Evolutionary conservation across 2,888 invertebrate genomes (phyloP), one percentile per base, ranked within the genome.

Genomic region (Andrena camellia): DNA sequence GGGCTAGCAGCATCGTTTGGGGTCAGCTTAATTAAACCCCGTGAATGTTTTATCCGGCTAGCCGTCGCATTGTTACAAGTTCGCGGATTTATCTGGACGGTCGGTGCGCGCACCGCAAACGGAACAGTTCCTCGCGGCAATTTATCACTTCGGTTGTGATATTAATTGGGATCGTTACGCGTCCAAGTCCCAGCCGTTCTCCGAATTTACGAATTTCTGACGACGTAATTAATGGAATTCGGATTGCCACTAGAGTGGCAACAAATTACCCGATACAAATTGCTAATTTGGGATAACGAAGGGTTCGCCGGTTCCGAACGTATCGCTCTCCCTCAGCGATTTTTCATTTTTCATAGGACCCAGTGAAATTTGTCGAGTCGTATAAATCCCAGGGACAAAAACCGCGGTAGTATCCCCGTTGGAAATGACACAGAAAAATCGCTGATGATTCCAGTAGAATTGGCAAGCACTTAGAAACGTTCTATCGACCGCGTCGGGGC

Each of bases 21-120:
- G 77, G 82, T 84, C 69, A 68, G 78, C 64, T 83, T 88, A 86
- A 88, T 87, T 88, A 88, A 86, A 78, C 67, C 68, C 8, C 48
- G 50, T 35, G 62, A 78, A 87, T 77, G 77, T 76, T 74, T 86
- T 64, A 26, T 31, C 17, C 60, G 62, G 33, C 33, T 68, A 82
- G 81, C 66, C 48, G 70, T 81, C 76, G 52, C 67, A 71, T 64
- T 59, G 79, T 76, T 72, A 63, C 67, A 78, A 73, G 63, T 77
- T 84, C 23, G 63, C 71, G 68, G 72, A 62, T 86, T 87, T 86
- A 81, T 83, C 33, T 54, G 64, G 52, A 4, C 20, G 23, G 69
- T 17, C 42, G 13, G 59, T 17, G 26, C 35, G 62, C 17, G 23
- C 50, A 35, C 59, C 54, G 60, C 67, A 67, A 69, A 72, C 72